Percentiles rank a stretch among this genome's conserved stretches.
Conservation (phyloP, 2,113 vertebrate species). For the Sitta europaea region DNA sequence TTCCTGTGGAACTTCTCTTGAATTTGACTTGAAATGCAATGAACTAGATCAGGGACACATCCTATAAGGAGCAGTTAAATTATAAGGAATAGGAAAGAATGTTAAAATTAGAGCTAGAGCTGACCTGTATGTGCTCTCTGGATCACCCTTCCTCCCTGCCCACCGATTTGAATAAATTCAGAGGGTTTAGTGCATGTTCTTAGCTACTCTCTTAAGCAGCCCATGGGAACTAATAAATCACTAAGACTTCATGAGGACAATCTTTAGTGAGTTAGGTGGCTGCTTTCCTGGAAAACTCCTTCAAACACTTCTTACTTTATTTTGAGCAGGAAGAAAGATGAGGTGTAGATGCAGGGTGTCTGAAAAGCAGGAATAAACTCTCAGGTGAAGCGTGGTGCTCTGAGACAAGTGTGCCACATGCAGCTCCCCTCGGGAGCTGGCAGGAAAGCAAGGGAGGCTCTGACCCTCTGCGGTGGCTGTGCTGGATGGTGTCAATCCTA, state of each 20-base stretch:
- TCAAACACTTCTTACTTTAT: neutral
- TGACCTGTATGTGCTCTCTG: neutral
- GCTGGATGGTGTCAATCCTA: neutral
- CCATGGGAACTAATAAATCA: neutral
- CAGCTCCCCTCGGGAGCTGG: accelerated
- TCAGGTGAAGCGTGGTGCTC: accelerated
- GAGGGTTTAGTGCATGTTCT: neutral
- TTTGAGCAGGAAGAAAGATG: neutral
- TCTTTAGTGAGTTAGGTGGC: neutral
- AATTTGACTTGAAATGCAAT: neutral
- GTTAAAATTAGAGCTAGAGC: neutral
- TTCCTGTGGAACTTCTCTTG: neutral
- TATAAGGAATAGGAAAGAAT: neutral
- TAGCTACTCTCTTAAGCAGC: neutral
- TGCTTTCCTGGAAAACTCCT: neutral
- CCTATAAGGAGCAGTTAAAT: neutral
- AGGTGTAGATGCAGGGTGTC: neutral
- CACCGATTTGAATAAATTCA: neutral
- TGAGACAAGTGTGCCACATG: neutral
- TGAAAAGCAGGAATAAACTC: neutral
- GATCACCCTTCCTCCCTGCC: neutral
- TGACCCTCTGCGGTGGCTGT: neutral
- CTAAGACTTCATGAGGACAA: neutral
- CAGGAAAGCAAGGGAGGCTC: neutral
- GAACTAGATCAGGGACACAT: neutral